phyloP scores from a whole-genome alignment of 1,140 invertebrate species.

The Tetragonula clypearis region DNA sequence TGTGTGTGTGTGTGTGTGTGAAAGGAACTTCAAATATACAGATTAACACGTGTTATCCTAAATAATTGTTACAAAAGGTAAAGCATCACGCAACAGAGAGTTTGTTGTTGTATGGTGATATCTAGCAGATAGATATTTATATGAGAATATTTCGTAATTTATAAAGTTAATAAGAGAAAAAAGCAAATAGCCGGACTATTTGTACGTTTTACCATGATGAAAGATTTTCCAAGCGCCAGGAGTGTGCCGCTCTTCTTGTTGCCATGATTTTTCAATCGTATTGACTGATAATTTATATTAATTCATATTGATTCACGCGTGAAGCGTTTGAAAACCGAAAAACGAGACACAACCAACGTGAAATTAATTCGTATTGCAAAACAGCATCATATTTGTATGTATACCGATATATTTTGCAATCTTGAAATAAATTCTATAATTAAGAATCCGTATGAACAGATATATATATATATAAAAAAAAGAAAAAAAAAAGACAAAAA shows the following conservation, averaged over 20 bases:
- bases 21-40: constrained; percentile 47
- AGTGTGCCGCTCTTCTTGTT: constrained; percentile 15
- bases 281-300: constrained; percentile 3
- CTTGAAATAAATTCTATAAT: constrained; percentile 51
- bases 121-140: constrained; percentile 31
- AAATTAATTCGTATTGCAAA: constrained; percentile 26
- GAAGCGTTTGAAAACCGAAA: not conserved
- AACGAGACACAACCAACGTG: constrained; percentile 1
- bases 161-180: not conserved
- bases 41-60: constrained; percentile 55
- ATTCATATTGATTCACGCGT: not conserved
- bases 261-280: constrained; percentile 25
- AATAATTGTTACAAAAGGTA: constrained; percentile 51
- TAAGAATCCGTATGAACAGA: not conserved
- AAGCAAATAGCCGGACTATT: constrained; percentile 44
- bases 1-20: not conserved
- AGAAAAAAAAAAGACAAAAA: not conserved
- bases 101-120: constrained; percentile 14
- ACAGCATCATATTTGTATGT: constrained; percentile 44
- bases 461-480: not conserved
- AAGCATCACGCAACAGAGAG: constrained; percentile 6
- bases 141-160: constrained; percentile 31
- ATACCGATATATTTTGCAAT: constrained; percentile 56
- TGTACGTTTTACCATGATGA: constrained; percentile 9
- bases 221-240: constrained; percentile 1